Evolutionary conservation across 2,888 invertebrate genomes (phyloP).

Genomic region (Yponomeuta sedellus): DNA sequence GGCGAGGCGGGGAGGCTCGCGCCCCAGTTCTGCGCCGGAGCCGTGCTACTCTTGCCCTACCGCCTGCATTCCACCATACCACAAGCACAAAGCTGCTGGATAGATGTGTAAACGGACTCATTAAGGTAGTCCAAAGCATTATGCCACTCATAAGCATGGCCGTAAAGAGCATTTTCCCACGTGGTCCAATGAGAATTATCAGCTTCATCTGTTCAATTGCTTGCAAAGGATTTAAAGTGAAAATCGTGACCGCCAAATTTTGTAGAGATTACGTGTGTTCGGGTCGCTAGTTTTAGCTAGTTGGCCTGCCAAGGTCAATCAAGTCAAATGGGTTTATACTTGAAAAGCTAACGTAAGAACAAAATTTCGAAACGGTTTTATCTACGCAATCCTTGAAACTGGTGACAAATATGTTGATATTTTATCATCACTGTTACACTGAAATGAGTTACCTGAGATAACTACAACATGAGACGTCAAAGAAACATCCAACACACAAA

Average conservation of each 20-base stretch:
- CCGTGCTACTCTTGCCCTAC: slow-evolving; percentile 51
- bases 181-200: neutral
- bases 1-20: slow-evolving; percentile 67
- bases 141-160: neutral
- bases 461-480: slow-evolving; percentile 9
- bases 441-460: slow-evolving; percentile 14
- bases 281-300: slow-evolving; percentile 53
- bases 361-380: slow-evolving; percentile 32
- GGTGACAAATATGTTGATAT: slow-evolving; percentile 12
- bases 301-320: slow-evolving; percentile 61
- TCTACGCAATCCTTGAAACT: slow-evolving; percentile 29
- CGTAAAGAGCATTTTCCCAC: neutral
- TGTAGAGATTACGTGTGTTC: slow-evolving; percentile 51
- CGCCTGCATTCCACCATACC: slow-evolving; percentile 56
- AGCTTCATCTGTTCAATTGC: neutral
- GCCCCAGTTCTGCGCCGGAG: slow-evolving; percentile 63
- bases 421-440: slow-evolving; percentile 22
- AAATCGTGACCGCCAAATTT: slow-evolving; percentile 60
- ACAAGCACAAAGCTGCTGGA: slow-evolving; percentile 28
- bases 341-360: slow-evolving; percentile 43
- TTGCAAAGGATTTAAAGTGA: slow-evolving; percentile 28
- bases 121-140: neutral
- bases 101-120: neutral
- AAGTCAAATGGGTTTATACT: slow-evolving; percentile 61
- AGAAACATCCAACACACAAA: slow-evolving; percentile 27